Evolutionary conservation across 2,888 invertebrate species (phyloP), one percentile per base, ranked within the genome.

Genomic region (Teinopalpus imperialis): DNA sequence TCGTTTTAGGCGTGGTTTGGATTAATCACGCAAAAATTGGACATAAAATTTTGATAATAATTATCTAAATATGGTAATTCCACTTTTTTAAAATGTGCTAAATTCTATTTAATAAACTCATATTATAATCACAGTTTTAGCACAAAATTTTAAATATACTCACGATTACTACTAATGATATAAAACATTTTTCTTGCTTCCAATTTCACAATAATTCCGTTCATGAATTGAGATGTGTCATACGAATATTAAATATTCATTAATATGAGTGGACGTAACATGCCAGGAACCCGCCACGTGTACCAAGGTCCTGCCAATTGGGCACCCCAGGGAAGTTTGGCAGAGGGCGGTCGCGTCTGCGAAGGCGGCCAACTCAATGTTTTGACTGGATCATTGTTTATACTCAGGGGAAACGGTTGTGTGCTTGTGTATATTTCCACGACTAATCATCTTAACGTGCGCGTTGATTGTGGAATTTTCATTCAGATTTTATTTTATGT

Each of bases 221-320:
- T n/a, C n/a, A n/a, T n/a, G n/a, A n/a, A n/a, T n/a, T n/a, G n/a
- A 16, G 16, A 16, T 16, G 4, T 16, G 16, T 16, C 16, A 16
- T 2, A 16, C 16, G 9, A 32, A 6, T 7, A 14, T 18, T 23
- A 23, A 21, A 23, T 23, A 9, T 41, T 31, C 23, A 41, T 23
- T 31, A 41, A 23, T n/a, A 18, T 13, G 27, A 18, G 27, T 27
- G 20, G 8, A 14, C 13, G 34, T 9, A 3, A 12, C 3, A 12
- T 35, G 69, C 69, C 69, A 66, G 69, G 64, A 70, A 54, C 60
- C 65, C 61, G 59, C 63, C 66, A 66, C 62, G 61, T 63, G 64
- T 32, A 32, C 43, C 40, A 51, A 59, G 79, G 72, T 78, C 81
- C 81, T 81, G 81, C 71, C 74, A 81, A 70, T 65, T 73, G 70